A percentile compares a stretch with the other conserved stretches of the same genome.
Evolutionary conservation across 2,113 vertebrate species (phyloP).

Genomic region (Elgaria multicarinata): DNA sequence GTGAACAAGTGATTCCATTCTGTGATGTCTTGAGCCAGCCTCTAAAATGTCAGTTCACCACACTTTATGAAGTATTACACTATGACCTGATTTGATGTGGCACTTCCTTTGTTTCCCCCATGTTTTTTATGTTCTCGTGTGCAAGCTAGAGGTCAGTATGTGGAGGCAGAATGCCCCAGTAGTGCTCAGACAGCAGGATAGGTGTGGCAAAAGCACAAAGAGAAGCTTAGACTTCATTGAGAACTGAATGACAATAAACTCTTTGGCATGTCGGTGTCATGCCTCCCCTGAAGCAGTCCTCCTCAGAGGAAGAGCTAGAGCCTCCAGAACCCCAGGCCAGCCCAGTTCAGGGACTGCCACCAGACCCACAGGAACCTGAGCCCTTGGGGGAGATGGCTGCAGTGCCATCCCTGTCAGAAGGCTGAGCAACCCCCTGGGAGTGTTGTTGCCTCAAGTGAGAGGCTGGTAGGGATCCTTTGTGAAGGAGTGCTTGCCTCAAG

Average conservation of each 20-base stretch:
- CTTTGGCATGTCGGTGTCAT: too few relatives aligned
- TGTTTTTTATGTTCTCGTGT: neutral
- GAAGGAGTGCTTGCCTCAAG: too few relatives aligned
- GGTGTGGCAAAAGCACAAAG: neutral
- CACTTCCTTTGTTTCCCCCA: neutral
- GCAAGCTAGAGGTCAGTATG: neutral
- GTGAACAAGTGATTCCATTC: slow-evolving; percentile 4
- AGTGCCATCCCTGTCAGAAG: too few relatives aligned
- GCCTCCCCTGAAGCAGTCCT: too few relatives aligned
- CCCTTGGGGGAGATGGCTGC: too few relatives aligned
- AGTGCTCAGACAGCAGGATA: neutral
- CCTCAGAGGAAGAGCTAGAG: too few relatives aligned
- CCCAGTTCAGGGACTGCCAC: too few relatives aligned
- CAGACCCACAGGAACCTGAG: too few relatives aligned
- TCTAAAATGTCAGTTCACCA: neutral
- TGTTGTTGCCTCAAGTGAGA: too few relatives aligned
- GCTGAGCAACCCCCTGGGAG: too few relatives aligned
- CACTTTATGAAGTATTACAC: neutral
- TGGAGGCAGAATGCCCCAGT: neutral
- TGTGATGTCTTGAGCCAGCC: neutral
- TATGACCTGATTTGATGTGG: neutral
- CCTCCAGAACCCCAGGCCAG: too few relatives aligned
- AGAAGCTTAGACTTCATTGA: neutral
- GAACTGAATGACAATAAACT: neutral
- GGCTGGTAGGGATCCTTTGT: too few relatives aligned